Evolutionary conservation across 2,888 invertebrate species (phyloP).

Genomic region (Campoletis raptor): DNA sequence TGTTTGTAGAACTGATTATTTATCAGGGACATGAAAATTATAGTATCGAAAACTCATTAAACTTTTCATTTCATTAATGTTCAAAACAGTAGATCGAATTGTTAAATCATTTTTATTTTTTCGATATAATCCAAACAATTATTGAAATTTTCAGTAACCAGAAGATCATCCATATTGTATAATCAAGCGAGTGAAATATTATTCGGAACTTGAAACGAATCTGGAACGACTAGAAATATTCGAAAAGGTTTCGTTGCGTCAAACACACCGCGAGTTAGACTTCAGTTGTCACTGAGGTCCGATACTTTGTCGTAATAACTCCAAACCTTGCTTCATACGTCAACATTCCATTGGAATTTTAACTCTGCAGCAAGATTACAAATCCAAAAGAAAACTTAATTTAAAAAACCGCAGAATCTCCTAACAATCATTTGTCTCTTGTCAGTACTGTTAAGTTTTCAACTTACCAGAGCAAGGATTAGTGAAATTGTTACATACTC

Average conservation of each 20-base stretch:
- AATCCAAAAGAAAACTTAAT: background rate
- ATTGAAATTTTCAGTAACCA: background rate
- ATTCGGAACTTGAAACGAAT: background rate
- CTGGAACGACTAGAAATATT: background rate
- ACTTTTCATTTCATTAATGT: background rate
- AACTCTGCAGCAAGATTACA: background rate
- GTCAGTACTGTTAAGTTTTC: background rate
- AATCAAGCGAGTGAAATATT: background rate
- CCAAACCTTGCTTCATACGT: background rate
- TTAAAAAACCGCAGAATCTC: background rate
- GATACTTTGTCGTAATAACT: background rate
- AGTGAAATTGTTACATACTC: constrained; percentile 11
- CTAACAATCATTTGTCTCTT: constrained; percentile 1
- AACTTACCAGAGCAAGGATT: background rate
- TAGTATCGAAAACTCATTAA: background rate
- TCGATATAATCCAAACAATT: background rate
- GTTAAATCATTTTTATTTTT: background rate
- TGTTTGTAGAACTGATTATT: background rate
- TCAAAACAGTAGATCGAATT: background rate
- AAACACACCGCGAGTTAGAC: background rate
- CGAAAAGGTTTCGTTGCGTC: background rate
- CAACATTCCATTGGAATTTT: background rate
- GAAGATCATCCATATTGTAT: background rate
- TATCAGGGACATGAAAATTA: background rate
- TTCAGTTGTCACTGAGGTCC: background rate